phyloP scores from a whole-genome alignment of 2,888 invertebrate species.

The Zaprionus obscuricornis region DNA sequence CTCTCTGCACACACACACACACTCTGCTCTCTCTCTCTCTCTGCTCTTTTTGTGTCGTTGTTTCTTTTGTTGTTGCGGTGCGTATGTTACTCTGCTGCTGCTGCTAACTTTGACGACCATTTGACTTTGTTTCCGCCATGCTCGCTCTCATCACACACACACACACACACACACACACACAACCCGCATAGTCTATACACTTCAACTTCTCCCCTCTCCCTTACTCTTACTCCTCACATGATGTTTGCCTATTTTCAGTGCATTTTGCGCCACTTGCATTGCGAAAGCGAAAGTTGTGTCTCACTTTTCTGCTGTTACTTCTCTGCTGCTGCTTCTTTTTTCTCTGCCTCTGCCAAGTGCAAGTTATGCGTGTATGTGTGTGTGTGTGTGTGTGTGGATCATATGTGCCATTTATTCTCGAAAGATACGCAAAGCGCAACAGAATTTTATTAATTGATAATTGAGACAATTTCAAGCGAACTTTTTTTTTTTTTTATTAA shows the following conservation, averaged over 20 bases:
- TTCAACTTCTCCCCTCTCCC: background rate
- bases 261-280: conserved; percentile 7
- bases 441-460: no score
- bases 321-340: conserved; percentile 3
- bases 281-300: conserved; percentile 54
- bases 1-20: no score
- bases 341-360: background rate
- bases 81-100: conserved; percentile 10
- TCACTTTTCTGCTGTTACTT: conserved; percentile 8
- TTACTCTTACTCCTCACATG: background rate
- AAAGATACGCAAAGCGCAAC: no score
- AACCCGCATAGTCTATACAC: background rate
- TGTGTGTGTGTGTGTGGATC: background rate
- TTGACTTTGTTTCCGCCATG: conserved; percentile 33
- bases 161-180: no score
- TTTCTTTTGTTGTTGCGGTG: background rate
- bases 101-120: conserved; percentile 26
- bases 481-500: no score
- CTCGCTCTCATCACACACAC: conserved; percentile 3
- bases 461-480: no score
- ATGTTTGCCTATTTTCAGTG: background rate
- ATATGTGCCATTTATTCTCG: no score
- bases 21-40: conserved; percentile 1
- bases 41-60: background rate
- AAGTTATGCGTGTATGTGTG: background rate